These are phyloP conservation scores for Lichenostomus cassidix DNA, from an alignment of 2,113 vertebrate species.

Conservation along the genomic window DNA sequence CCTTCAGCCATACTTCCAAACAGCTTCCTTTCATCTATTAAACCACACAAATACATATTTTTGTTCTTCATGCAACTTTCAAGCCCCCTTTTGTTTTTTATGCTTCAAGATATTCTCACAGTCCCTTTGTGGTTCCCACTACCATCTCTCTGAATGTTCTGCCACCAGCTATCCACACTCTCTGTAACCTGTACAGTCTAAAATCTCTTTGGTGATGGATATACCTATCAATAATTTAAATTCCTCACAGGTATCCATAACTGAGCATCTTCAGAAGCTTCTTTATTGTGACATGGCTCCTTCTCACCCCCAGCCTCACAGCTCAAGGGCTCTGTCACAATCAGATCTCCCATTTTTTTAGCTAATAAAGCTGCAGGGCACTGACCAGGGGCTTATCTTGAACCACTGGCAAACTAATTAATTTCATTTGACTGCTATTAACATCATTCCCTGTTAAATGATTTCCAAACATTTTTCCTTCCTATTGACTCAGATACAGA, in stretches of 20 bases:
- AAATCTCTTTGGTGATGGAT: neutral
- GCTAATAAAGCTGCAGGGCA: neutral
- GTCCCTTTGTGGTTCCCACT: neutral
- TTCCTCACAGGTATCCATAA: neutral
- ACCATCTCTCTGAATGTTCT: neutral
- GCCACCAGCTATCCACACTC: fast-evolving
- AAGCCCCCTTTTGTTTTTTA: neutral
- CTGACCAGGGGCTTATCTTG: neutral
- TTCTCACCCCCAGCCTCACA: neutral
- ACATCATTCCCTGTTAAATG: neutral
- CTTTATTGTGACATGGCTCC: neutral
- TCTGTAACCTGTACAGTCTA: neutral
- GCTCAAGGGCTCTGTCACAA: neutral
- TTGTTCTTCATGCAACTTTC: neutral
- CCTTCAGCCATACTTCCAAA: neutral
- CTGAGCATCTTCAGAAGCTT: neutral
- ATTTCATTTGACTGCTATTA: neutral
- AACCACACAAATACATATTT: neutral
- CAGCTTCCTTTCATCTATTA: neutral
- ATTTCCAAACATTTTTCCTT: neutral
- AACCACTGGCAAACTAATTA: neutral
- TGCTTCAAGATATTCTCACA: neutral
- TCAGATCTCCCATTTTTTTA: neutral
- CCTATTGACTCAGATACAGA: neutral
- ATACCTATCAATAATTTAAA: neutral